Base-by-base conservation (phyloP, 2,888 invertebrate species). In the Drosophila ezoana region DNA sequence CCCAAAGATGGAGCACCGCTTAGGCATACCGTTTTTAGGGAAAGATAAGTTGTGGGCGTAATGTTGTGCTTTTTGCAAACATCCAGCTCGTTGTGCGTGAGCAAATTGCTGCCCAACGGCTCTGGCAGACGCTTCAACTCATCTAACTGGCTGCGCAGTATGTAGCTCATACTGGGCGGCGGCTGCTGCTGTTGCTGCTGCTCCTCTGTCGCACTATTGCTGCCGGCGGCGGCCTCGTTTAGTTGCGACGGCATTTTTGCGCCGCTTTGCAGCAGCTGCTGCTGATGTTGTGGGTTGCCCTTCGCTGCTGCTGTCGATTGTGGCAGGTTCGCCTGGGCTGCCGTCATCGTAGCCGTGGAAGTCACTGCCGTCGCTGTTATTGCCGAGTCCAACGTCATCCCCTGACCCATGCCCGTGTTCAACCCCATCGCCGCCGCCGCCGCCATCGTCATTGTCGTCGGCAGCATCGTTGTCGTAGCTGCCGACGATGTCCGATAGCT, bases 1-100 rank as follows among this genome's bases (percentile, higher is more conserved):
- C 89, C 82, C 45, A 87, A 40, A 11, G 90, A 69, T 14, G 92
- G 90, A 10, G 91, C 91, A 16, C 92, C 92, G 72, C 92, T 92
- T 63, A 98, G 94, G 72, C 98, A 94, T 81, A 97, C 94, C 13
- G 97, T 96, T 93, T 98, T 98, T 92, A 98, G 94, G 4, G 97
- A 97, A 83, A 97, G 95, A 93, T 98, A 98, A 92, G 96, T 97
- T 64, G 97, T 95, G 73, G 98, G 97, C 81, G 96, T 95, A 90
- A 98, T 93, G 90, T 96, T 96, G 90, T 98, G 94, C 64, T 95
- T 93, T 57, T 94, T 93, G 92, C 97, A 97, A 73, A 97, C 92
- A 95, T 95, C 94, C 91, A 94, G 93, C 92, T 96, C 96, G 89
- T 95, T 94, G 92, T 93, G 93, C 82, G 94, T 95, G 88, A 95